A percentile compares a stretch with the other conserved stretches of the same genome.
Evolutionary conservation across 2,113 vertebrate species (phyloP).

Genomic region (Gnathonemus longibarbis): DNA sequence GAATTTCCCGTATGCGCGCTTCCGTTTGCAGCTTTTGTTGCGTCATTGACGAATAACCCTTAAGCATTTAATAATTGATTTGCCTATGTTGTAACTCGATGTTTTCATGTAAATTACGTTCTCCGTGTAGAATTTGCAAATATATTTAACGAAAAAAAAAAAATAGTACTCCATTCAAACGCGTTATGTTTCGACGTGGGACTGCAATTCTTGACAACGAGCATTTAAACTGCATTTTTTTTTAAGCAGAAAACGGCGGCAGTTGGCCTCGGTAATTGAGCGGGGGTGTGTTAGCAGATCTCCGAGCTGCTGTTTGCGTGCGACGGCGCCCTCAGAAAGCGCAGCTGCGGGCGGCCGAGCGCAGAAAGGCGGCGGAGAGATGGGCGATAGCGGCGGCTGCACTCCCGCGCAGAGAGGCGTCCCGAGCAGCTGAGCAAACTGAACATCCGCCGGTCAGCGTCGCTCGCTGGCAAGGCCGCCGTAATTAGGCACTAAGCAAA

Average conservation of each 20-base stretch:
- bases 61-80: background rate
- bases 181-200: background rate
- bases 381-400: background rate
- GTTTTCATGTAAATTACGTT: background rate
- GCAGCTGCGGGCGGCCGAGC: background rate
- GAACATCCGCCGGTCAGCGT: background rate
- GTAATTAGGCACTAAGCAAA: conserved; percentile 34
- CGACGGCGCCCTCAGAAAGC: background rate
- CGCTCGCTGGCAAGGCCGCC: conserved; percentile 12
- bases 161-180: background rate
- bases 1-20: background rate
- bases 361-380: background rate
- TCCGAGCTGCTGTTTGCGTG: background rate
- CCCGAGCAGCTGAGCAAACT: conserved; percentile 54
- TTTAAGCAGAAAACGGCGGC: background rate
- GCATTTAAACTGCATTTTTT: background rate
- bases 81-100: background rate
- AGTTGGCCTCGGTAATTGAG: background rate
- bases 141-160: background rate
- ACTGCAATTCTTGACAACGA: background rate
- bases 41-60: background rate
- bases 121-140: background rate
- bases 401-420: conserved; percentile 13
- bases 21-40: background rate
- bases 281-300: background rate